Evolutionary conservation across 92 coral and sea anemone genomes (phyloP), one percentile per base, ranked within the genome.

Genomic region (Meandrina meandrites): DNA sequence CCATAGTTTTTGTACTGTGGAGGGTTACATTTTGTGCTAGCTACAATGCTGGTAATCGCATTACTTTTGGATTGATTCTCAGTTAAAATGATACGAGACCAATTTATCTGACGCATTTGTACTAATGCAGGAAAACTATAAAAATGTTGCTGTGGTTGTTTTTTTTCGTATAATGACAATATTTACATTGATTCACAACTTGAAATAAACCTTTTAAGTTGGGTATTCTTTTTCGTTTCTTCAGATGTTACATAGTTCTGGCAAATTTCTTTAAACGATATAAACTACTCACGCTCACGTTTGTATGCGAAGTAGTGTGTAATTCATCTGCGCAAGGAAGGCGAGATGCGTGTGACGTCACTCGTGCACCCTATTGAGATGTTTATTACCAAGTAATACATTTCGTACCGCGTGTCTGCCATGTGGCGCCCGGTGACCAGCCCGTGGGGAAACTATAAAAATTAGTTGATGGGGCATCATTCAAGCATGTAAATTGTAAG

Each of bases 281-380:
- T 47, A 18, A 45, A 62, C 13, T 60, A 18, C 27, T 31, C 42
- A 4, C 11, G 27, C 75, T 47, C 35, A 27, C 78, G 76, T 27
- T 35, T 62, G 13, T 47, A 24, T 35, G 2, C 1, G 18, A 27
- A 47, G 70, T 27, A 35, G 50, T 80, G 53, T 57, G 86, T 28
- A 34, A 69, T 71, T 50, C 56, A 48, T 48, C 68, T 30, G 34
- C 2, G 2, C 18, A 12, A 24, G 27, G 67, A 30, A 34, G 18
- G 86, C 69, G 78, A 31, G 86, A 18, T 48, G 66, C 37, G 31
- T 21, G 15, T 83, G 79, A 84, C 87, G 87, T 84, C 80, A 37
- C 80, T 56, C 2, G 9, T 18, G 78, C 78, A 14, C 57, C 72
- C 58, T 28, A 18, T 42, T 31, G 72, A 35, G 47, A 72, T 56